Evolutionary conservation across 2,888 invertebrate genomes (phyloP).

Genomic region (Tetanocera ferruginea): DNA sequence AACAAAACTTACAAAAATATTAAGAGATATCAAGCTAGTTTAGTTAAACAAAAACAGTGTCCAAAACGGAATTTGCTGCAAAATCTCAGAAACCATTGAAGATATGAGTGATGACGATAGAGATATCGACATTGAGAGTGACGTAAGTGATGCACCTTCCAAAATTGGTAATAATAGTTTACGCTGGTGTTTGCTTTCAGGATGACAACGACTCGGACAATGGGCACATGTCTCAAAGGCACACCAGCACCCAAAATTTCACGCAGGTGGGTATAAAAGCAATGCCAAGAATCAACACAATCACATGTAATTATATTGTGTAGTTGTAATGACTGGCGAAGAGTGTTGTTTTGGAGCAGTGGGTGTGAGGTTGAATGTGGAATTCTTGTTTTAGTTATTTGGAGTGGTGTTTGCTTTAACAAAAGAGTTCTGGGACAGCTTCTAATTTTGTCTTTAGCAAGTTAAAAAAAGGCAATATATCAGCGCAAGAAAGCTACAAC

Average conservation of each 20-base stretch:
- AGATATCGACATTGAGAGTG: slow-evolving; percentile 95
- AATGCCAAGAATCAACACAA: not conserved
- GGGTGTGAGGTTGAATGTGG: not conserved
- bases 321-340: not conserved
- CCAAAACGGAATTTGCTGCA: too few species aligned
- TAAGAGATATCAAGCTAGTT: too few species aligned
- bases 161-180: slow-evolving; percentile 3
- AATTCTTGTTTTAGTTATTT: too few species aligned
- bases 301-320: not conserved
- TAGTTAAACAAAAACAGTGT: too few species aligned
- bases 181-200: slow-evolving; percentile 67
- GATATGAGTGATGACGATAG: slow-evolving; percentile 94
- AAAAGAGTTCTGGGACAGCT: too few species aligned
- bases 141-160: slow-evolving; percentile 78
- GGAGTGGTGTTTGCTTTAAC: too few species aligned
- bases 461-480: too few species aligned
- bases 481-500: too few species aligned
- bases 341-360: not conserved
- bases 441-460: too few species aligned
- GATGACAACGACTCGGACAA: slow-evolving; percentile 86
- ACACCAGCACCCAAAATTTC: slow-evolving; percentile 79
- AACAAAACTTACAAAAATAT: not conserved
- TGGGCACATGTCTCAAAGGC: slow-evolving; percentile 74
- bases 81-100: not conserved
- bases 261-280: slow-evolving; percentile 76